Conservation (phyloP, 1,140 invertebrate genomes). For the Druon quercuslanigerum region DNA sequence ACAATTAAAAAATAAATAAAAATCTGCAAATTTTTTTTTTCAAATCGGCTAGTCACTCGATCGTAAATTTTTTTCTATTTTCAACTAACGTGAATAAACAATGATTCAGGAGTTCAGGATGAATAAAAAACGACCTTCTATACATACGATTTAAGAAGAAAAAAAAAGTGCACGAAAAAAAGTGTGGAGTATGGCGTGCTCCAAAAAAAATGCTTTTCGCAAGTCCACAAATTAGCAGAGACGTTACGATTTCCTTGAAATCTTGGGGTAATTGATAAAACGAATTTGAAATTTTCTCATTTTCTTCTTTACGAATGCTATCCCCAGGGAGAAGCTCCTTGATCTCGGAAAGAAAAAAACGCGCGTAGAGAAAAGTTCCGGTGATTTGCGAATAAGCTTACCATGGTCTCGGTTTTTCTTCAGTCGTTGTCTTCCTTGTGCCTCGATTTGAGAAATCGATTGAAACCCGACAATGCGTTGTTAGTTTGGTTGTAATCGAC, state of each 20-base stretch:
- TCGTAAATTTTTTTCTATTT: not conserved
- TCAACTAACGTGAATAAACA: too few relatives aligned
- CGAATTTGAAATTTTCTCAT: not conserved
- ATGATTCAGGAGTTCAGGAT: too few relatives aligned
- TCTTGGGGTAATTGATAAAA: too few relatives aligned
- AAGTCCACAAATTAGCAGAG: not conserved
- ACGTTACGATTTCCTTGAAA: not conserved
- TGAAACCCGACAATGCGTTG: not conserved
- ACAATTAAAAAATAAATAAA: not conserved
- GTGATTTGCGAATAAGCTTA: not conserved
- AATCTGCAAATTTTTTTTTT: not conserved
- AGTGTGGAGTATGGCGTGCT: too few relatives aligned
- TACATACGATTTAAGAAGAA: too few relatives aligned
- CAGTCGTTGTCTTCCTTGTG: not conserved
- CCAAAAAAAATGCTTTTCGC: not conserved
- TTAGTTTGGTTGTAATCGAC: not conserved
- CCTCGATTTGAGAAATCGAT: not conserved
- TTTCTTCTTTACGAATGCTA: not conserved
- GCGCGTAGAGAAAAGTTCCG: slow-evolving; percentile 15
- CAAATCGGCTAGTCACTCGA: not conserved
- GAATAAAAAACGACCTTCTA: too few relatives aligned
- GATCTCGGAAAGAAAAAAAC: not conserved
- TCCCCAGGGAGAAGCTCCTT: not conserved
- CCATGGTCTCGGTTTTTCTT: slow-evolving; percentile 14
- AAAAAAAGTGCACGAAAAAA: too few relatives aligned